Conservation (phyloP, 1,140 invertebrate species). For the Archegozetes longisetosus region DNA sequence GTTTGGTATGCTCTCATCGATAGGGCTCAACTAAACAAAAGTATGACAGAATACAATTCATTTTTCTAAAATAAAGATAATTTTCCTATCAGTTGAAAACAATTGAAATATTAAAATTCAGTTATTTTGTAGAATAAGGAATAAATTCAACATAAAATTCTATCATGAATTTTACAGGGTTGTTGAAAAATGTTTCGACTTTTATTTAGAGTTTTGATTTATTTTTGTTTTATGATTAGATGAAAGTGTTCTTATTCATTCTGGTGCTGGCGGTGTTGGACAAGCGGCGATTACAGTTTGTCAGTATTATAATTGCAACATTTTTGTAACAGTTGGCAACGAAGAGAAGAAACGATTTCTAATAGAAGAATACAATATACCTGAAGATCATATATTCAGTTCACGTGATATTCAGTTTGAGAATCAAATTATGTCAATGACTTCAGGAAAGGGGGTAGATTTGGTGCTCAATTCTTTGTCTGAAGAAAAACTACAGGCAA, state of each 20-base stretch:
- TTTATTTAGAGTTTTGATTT: too few species aligned
- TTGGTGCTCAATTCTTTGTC: slow-evolving; percentile 82
- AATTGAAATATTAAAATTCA: too few species aligned
- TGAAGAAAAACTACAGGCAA: slow-evolving; percentile 73
- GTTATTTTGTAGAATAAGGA: too few species aligned
- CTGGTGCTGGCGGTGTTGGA: slow-evolving; percentile 88
- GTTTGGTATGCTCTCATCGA: slow-evolving; percentile 44
- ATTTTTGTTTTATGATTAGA: too few species aligned
- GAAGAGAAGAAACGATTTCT: slow-evolving; percentile 34
- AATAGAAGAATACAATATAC: slow-evolving; percentile 32
- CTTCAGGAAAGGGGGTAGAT: slow-evolving; percentile 59
- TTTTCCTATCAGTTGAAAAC: too few species aligned
- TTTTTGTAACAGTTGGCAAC: slow-evolving; percentile 58
- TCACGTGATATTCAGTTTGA: slow-evolving; percentile 40
- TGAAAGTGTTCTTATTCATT: slow-evolving; percentile 76
- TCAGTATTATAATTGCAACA: slow-evolving; percentile 60
- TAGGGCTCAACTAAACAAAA: slow-evolving; percentile 58
- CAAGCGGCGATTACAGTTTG: slow-evolving; percentile 86
- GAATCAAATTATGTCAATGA: slow-evolving; percentile 24
- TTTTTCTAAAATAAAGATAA: too few species aligned
- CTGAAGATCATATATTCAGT: slow-evolving; percentile 35
- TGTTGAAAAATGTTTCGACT: too few species aligned
- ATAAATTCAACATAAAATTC: too few species aligned
- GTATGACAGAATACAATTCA: too few species aligned
- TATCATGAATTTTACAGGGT: too few species aligned